Evolutionary conservation across 2,888 invertebrate genomes (phyloP), one percentile per base, ranked within the genome.

Genomic region (Synergus laeviventris): DNA sequence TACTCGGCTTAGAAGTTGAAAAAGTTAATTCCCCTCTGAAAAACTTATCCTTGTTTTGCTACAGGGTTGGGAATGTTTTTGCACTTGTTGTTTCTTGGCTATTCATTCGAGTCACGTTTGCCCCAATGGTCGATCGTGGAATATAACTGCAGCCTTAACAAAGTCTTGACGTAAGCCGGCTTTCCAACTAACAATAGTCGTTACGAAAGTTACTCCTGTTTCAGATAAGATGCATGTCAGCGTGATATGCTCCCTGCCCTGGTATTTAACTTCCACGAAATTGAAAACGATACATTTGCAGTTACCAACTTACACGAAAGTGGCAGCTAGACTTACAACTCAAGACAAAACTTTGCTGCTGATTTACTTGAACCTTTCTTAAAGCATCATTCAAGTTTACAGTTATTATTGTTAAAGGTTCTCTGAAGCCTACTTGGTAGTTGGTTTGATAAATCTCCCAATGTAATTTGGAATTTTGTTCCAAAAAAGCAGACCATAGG

Each of bases 161-260:
- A 64, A 64, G 42, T 64, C 64, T 64, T 64, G 61, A 62, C 61
- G 36, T 38, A 62, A 62, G 61, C 38, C 9, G n/a, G 38, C 9
- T 38, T 38, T 38, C 61, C 38, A 62, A 62, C 61, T 36, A 62
- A 38, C 61, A 62, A 62, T 62, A 62, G 61, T 62, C 18, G 61
- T 62, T 62, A 62, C 16, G 38, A 62, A 62, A 62, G 36, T 62
- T 62, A 62, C 36, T 62, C 61, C 36, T 36, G 61, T 62, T 62
- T 62, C 61, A 62, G 61, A 62, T 62, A 62, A 62, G 38, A 62
- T 36, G 61, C 61, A 62, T 62, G 61, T 36, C 61, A 61, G 16
- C 36, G 5, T 62, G 61, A 62, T 38, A 62, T 62, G 36, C 61
- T 36, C 61, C 16, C 38, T 62, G 31, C n/a, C n/a, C 31, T 38